Conservation (phyloP, 1,140 invertebrate genomes). For the Drosophila ananassae region DNA sequence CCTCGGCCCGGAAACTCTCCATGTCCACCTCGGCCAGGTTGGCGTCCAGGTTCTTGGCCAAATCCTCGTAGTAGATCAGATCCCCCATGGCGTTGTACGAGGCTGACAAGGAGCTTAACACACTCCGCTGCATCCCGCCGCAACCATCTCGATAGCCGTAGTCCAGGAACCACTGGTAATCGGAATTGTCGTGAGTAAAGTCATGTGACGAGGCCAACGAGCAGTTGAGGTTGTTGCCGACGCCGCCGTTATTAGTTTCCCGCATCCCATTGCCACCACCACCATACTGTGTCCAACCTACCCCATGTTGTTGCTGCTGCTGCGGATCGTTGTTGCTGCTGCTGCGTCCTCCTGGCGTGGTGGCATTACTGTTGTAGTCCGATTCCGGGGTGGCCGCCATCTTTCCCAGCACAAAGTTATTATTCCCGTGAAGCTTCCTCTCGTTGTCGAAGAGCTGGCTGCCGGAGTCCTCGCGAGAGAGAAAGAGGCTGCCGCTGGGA, state of each 20-base stretch:
- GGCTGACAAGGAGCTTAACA: conserved; percentile 91
- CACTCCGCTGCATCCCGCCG: conserved; percentile 90
- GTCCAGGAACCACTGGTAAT: conserved; percentile 95
- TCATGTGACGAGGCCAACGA: conserved; percentile 85
- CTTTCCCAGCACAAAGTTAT: conserved; percentile 54
- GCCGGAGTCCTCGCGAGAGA: conserved; percentile 36
- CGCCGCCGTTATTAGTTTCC: conserved; percentile 54
- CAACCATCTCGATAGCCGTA: conserved; percentile 93
- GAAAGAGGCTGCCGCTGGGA: conserved; percentile 52
- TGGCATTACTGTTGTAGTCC: conserved; percentile 87
- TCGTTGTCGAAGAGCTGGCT: conserved; percentile 31
- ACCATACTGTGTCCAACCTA: conserved; percentile 75
- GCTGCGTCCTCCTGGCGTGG: conserved; percentile 70
- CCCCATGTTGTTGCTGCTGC: conserved; percentile 72
- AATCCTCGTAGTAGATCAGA: conserved; percentile 91
- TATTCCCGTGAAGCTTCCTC: conserved; percentile 20
- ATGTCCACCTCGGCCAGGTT: conserved; percentile 97
- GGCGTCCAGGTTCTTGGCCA: conserved; percentile 94
- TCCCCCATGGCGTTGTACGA: conserved; percentile 90
- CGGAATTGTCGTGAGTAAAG: conserved; percentile 94
- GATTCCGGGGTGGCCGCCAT: conserved; percentile 85
- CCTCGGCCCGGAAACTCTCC: conserved; percentile 95
- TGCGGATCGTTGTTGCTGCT: conserved; percentile 48
- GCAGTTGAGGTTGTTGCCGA: conserved; percentile 77
- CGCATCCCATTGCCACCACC: conserved; percentile 46